Percentiles rank a stretch among this genome's conserved stretches.
phyloP scores from a whole-genome alignment of 2,797 vertebrate genomes.

The Enteromius afrohamiltoni region DNA sequence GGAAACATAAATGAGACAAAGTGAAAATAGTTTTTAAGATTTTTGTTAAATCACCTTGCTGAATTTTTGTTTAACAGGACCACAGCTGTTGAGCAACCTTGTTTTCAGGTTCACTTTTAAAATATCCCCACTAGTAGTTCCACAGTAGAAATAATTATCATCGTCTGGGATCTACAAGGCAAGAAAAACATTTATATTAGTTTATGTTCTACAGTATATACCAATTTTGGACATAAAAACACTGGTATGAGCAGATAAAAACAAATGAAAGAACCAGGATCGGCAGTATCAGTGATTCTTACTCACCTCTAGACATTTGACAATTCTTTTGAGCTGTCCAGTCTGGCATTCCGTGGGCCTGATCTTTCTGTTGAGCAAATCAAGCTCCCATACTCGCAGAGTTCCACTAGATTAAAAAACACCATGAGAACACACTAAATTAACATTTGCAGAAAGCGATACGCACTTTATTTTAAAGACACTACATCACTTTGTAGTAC shows the following conservation, averaged over 20 bases:
- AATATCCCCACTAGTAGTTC: slow-evolving; percentile 89
- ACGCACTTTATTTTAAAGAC: background rate
- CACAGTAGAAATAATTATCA: slow-evolving; percentile 84
- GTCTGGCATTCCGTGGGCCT: slow-evolving; percentile 81
- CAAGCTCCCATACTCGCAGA: slow-evolving; percentile 87
- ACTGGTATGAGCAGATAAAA: background rate
- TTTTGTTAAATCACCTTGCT: slow-evolving; percentile 73
- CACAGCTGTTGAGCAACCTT: slow-evolving; percentile 75
- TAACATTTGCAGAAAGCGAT: background rate
- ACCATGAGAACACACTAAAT: background rate
- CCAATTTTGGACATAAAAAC: background rate
- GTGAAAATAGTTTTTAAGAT: background rate
- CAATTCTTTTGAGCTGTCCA: slow-evolving; percentile 81
- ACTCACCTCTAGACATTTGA: slow-evolving; percentile 81
- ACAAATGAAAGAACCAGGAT: background rate
- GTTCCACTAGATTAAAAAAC: slow-evolving; percentile 73
- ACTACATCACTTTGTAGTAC: background rate
- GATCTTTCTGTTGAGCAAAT: slow-evolving; percentile 84
- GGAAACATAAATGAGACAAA: background rate
- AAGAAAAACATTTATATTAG: background rate
- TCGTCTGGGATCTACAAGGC: slow-evolving; percentile 79
- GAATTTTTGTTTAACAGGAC: slow-evolving; percentile 83
- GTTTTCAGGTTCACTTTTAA: slow-evolving; percentile 82
- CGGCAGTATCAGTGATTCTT: background rate
- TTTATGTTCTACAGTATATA: background rate